Evolutionary conservation across 1,140 invertebrate genomes (phyloP), one percentile per base, ranked within the genome.

Genomic region (Melitaea cinxia): DNA sequence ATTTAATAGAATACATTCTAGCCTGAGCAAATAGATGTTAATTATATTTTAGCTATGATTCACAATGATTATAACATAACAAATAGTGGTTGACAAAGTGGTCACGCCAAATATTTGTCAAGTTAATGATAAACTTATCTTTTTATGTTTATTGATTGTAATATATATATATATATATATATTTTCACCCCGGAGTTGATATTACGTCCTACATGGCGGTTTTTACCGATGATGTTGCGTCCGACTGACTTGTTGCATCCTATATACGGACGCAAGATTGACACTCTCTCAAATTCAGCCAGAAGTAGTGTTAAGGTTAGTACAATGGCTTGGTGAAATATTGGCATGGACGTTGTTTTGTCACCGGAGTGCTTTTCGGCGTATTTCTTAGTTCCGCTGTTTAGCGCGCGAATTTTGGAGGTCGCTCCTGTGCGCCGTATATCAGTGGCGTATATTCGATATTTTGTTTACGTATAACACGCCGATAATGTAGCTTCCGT

Each of bases 201-300:
- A 35, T 35, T 55, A 28, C 53, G 60, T 47, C 60, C 37, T 55
- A 64, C 19, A 64, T 64, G 58, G 58, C 58, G 33, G 2, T 61
- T 61, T 61, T 65, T 65, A 52, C 63, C 47, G 21, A 52, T 65
- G 54, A 58, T 65, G 28, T 55, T 65, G 63, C 63, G 63, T 65
- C 63, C 63, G 19, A 65, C 54, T 52, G 63, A 65, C 63, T 65
- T 65, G 21, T 26, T 59, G 63, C 63, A 37, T 65, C 63, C 55
- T 35, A 12, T 35, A 35, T 35, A 35, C 33, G 33, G 33, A 35
- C 33, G 33, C 33, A 35, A 35, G 33, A 35, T 35, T 35, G 33
- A 35, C 33, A 4, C 4, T 6, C 33, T 35, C 33, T 35, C 33
- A 35, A 35, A 67, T 67, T 60, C 65, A 49, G 65, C 52, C 65